Base-by-base conservation (phyloP, 2,797 vertebrate species). In the Bucorvus abyssinicus region DNA sequence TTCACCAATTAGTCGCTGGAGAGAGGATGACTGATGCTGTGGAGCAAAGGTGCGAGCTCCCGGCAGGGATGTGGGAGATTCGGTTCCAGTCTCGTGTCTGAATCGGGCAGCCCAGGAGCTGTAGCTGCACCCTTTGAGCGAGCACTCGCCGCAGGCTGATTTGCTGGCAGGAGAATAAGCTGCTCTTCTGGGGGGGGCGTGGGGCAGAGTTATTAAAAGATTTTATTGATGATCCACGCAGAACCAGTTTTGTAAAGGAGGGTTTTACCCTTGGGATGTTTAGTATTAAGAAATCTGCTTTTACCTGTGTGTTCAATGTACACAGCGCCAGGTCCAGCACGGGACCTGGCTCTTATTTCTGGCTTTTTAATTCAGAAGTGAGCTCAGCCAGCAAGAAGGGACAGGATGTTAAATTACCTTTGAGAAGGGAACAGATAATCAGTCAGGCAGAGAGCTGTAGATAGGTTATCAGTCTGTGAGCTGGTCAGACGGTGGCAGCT, bases 141-240 rank as follows among this genome's bases (percentile, higher is more conserved):
- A 24, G 44, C 4, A 0, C 34, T 45, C 24, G 0, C 16, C 26
- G 32, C 38, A 20, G 63, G 19, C 8, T 12, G 16, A 4, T 52
- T 40, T 40, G 12, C 13, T 77, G 81, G 49, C 19, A 0, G 7
- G 38, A 36, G 38, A 45, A n/a, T 0, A 15, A 83, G 44, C 53
- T 34, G 53, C 34, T 56, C 32, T 49, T 74, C 47, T 32, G 32
- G 3, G 4, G 3, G 4, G 2, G 38, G 38, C 12, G 10, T 40
- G 29, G 8, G 44, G 12, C 11, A 26, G 7, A 32, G 30, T 32
- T 14, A 12, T 6, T 24, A 9, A 30, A 65, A n/a, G 21, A 12
- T 15, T 4, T 2, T n/a, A 21, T 52, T n/a, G 26, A 18, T 42
- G 22, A n/a, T 16, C 20, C 19, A 2, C 2, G 0, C 2, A 15